Conservation (phyloP, 2,797 vertebrate genomes). For the Cirrhinus molitorella region DNA sequence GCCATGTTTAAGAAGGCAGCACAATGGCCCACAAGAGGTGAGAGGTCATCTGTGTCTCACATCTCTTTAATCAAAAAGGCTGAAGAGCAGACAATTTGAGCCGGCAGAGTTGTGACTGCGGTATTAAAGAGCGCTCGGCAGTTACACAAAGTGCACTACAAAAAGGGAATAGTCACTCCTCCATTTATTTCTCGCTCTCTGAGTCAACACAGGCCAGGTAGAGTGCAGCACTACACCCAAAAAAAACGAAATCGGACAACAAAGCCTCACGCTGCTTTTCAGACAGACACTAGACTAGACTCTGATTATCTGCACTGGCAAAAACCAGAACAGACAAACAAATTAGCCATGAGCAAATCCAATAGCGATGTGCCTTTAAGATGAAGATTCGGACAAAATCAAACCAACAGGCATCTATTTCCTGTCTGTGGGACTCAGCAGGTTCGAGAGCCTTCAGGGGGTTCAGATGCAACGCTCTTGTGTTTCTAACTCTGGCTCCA, state of each 20-base stretch:
- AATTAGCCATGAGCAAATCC: constrained; percentile 6
- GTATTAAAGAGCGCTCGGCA: constrained; percentile 4
- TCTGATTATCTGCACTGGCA: not conserved
- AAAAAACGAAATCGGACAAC: not conserved
- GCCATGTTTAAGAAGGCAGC: constrained; percentile 14
- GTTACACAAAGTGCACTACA: constrained; percentile 10
- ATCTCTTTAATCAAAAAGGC: constrained; percentile 29
- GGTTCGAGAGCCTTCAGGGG: constrained; percentile 30
- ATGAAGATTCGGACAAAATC: not conserved
- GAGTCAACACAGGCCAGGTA: constrained; percentile 22
- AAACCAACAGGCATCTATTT: not conserved
- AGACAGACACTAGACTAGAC: not conserved
- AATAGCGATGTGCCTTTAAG: not conserved
- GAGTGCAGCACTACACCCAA: constrained; percentile 12
- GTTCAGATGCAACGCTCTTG: constrained; percentile 19
- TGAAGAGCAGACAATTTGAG: not conserved
- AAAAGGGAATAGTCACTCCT: not conserved
- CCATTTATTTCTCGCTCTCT: not conserved
- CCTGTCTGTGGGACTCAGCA: not conserved
- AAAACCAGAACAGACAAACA: constrained; percentile 1
- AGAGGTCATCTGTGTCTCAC: constrained; percentile 17
- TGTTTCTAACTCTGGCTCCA: not conserved
- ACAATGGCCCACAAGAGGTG: not conserved
- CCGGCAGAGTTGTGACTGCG: constrained; percentile 8
- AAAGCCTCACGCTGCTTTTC: not conserved